Percentiles rank a stretch among this genome's conserved stretches.
These are phyloP conservation scores for Aleiodes testaceus DNA, from an alignment of 2,888 invertebrate species.

Conservation along the genomic window DNA sequence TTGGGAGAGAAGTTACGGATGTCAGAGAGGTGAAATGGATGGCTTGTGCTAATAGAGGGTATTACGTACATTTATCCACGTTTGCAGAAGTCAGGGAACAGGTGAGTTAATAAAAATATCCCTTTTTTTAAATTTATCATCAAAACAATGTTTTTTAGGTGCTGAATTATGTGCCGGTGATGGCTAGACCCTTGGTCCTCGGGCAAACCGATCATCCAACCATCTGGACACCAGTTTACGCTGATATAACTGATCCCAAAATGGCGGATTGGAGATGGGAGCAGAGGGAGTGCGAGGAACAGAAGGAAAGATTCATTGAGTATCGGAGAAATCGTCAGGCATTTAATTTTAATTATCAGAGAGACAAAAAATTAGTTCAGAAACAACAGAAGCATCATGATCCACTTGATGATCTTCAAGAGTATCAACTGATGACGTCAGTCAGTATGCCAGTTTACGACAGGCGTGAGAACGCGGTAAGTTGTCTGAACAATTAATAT, in stretches of 20 bases:
- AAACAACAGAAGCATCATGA: conserved; percentile 76
- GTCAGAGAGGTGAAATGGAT: conserved; percentile 96
- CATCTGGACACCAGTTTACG: conserved; percentile 98
- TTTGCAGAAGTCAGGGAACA: conserved; percentile 98
- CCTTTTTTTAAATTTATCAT: too few relatives aligned
- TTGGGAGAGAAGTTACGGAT: conserved; percentile 92
- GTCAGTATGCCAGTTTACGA: conserved; percentile 96
- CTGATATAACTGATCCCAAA: conserved; percentile 92
- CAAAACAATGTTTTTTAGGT: conserved; percentile 64
- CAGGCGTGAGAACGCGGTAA: conserved; percentile 87
- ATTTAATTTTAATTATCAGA: conserved; percentile 79
- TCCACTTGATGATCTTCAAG: conserved; percentile 76
- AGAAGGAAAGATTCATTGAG: conserved; percentile 83
- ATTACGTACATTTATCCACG: conserved; percentile 96
- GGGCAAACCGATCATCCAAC: conserved; percentile 88
- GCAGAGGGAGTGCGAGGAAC: conserved; percentile 85
- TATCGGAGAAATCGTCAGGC: conserved; percentile 78
- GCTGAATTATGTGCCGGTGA: conserved; percentile 95
- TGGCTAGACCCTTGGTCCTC: conserved; percentile 95
- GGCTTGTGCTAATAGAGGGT: conserved; percentile 98
- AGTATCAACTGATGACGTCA: conserved; percentile 91
- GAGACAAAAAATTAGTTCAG: conserved; percentile 77
- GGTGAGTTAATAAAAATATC: conserved; percentile 71
- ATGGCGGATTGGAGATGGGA: conserved; percentile 94
- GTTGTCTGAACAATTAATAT: conserved; percentile 61